phyloP scores from a whole-genome alignment of 2,113 vertebrate species.

The Oncorhynchus clarkii region DNA sequence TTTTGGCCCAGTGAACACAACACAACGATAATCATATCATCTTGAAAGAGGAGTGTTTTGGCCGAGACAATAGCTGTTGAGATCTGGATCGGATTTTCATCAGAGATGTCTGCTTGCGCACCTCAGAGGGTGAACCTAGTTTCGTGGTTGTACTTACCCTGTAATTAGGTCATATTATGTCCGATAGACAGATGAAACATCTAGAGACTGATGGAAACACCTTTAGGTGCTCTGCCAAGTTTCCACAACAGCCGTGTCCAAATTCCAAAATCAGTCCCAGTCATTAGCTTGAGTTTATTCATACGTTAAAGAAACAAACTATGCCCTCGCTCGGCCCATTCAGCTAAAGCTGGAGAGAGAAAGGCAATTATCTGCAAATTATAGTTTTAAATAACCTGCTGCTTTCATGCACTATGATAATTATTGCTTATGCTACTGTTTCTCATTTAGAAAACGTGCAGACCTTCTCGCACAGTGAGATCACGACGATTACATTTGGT shows the following conservation, averaged over 20 bases:
- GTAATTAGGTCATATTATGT: no score
- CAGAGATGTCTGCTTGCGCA: constrained; percentile 18
- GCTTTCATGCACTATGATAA: constrained; percentile 62
- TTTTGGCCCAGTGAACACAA: constrained; percentile 2
- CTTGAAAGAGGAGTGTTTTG: not conserved
- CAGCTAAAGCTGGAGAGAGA: constrained; percentile 31
- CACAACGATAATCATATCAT: not conserved
- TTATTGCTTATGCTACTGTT: constrained; percentile 69
- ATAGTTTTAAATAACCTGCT: constrained; percentile 50
- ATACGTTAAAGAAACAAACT: not conserved
- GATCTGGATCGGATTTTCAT: constrained; percentile 8
- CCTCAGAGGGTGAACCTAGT: constrained; percentile 32
- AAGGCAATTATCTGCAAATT: constrained; percentile 46
- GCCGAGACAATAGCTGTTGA: constrained; percentile 10
- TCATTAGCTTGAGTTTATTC: constrained; percentile 21
- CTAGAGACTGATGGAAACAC: constrained; percentile 51
- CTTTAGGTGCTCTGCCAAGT: constrained; percentile 57
- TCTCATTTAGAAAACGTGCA: constrained; percentile 60
- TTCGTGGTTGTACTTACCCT: not conserved
- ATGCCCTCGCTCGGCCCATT: constrained; percentile 10
- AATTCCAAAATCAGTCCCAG: constrained; percentile 48
- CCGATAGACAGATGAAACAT: constrained; percentile 25
- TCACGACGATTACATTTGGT: constrained; percentile 28
- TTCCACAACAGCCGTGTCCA: constrained; percentile 56
- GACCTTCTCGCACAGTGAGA: constrained; percentile 52